Evolutionary conservation across 2,797 vertebrate species (phyloP), one percentile per base, ranked within the genome.

Genomic region (Fistularia tabacaria): DNA sequence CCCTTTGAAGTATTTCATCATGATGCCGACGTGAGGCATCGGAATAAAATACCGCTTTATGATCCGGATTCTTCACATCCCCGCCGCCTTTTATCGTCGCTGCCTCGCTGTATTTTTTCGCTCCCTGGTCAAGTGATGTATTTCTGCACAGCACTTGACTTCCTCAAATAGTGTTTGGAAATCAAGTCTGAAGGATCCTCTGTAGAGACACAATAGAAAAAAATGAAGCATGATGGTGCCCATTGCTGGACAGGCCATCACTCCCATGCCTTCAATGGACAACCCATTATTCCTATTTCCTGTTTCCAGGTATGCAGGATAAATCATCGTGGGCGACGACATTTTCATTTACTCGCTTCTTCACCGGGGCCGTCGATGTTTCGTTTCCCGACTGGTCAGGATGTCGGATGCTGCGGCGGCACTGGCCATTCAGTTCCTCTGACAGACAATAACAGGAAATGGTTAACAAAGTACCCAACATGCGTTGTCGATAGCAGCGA

Each of bases 401-500:
- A 38, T 73, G 64, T 61, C 25, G 39, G 38, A 75, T 65, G 80
- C 65, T 81, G 81, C 79, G 74, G 73, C 73, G 25, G 70, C 71
- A 63, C 73, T 85, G 88, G 71, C 76, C 84, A 77, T 88, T 79
- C 73, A 79, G 80, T 89, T 90, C 89, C 88, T 85, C 71, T 42
- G 53, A 73, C 54, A 69, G 79, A 91, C 88, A 91, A 91, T 90
- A 88, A 87, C 82, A 87, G 90, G 89, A 92, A 91, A 80, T 85
- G 84, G 86, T 90, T 88, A 90, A 89, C 84, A 80, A 83, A 81
- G 71, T 71, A 77, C 57, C 40, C 47, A 25, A 70, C 74, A 73
- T 55, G 15, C 76, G 49, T 57, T 70, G 68, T 68, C 65, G 59
- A 54, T 70, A 51, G 62, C 86, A 73, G 82, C 79, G 80, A 78